Conservation (phyloP, 1,140 invertebrate genomes). For the Heliconius hewitsoni region DNA sequence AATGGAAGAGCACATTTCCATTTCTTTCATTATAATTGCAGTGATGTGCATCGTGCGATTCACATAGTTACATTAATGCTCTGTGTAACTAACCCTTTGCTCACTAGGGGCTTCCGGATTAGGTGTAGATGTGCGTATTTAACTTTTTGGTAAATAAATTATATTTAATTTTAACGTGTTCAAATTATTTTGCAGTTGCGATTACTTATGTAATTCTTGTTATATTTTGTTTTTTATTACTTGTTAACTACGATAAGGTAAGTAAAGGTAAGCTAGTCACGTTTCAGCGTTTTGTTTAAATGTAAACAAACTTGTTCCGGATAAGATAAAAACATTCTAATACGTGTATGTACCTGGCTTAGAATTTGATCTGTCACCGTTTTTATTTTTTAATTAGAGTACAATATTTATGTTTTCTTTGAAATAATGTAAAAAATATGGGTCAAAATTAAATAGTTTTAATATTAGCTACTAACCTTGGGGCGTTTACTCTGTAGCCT, state of each 20-base stretch:
- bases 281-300: conserved; percentile 75
- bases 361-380: neutral
- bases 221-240: conserved; percentile 71
- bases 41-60: conserved; percentile 72
- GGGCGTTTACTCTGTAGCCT: conserved; percentile 74
- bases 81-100: conserved; percentile 57
- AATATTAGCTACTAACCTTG: conserved; percentile 62
- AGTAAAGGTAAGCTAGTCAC: conserved; percentile 67
- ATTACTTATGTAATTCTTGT: conserved; percentile 45
- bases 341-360: conserved; percentile 4
- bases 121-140: conserved; percentile 4
- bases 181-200: conserved; percentile 16
- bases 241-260: conserved; percentile 73
- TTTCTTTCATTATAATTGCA: conserved; percentile 78
- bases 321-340: conserved; percentile 74
- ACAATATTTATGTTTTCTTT: neutral
- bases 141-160: conserved; percentile 27
- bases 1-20: conserved; percentile 79
- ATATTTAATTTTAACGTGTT: conserved; percentile 21
- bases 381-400: conserved; percentile 5
- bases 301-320: conserved; percentile 79
- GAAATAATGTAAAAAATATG: neutral
- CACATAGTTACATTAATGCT: conserved; percentile 54
- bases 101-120: conserved; percentile 45
- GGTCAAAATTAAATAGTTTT: neutral